Percentiles rank a stretch among this genome's conserved stretches.
These are phyloP conservation scores for Xenops minutus DNA, from an alignment of 2,797 vertebrate species.

Conservation along the genomic window DNA sequence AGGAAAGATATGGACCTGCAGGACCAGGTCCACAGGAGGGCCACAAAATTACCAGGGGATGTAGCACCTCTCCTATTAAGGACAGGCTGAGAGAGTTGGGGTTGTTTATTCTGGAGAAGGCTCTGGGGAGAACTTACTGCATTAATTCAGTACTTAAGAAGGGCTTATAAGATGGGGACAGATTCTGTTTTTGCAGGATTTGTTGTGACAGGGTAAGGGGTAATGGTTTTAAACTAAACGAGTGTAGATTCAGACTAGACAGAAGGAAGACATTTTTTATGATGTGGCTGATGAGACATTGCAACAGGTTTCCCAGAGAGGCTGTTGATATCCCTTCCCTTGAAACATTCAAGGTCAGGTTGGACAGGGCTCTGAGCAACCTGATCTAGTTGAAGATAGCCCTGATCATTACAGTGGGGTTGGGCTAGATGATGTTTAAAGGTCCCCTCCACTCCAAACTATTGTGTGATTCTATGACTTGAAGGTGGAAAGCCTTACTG, in stretches of 20 bases:
- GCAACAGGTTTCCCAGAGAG: rapidly evolving
- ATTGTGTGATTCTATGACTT: background rate
- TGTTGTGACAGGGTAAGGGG: rapidly evolving
- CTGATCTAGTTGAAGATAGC: background rate
- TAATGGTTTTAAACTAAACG: background rate
- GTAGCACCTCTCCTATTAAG: background rate
- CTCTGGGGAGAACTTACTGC: background rate
- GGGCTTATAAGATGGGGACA: background rate
- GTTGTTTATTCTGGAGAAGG: background rate
- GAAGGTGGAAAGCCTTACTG: background rate
- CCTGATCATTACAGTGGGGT: rapidly evolving
- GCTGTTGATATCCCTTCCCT: background rate
- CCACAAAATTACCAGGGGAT: background rate
- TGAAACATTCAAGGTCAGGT: rapidly evolving
- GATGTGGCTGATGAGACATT: background rate
- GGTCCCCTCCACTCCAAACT: background rate
- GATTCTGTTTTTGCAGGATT: background rate
- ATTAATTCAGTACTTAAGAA: background rate
- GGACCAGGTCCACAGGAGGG: rapidly evolving
- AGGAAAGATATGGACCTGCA: background rate
- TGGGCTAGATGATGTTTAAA: background rate
- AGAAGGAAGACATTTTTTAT: background rate
- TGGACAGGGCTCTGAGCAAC: background rate
- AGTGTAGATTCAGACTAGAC: rapidly evolving
- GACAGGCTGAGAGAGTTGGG: background rate